These are phyloP conservation scores for Colletes gigas DNA, from an alignment of 1,140 invertebrate species.

Conservation along the genomic window DNA sequence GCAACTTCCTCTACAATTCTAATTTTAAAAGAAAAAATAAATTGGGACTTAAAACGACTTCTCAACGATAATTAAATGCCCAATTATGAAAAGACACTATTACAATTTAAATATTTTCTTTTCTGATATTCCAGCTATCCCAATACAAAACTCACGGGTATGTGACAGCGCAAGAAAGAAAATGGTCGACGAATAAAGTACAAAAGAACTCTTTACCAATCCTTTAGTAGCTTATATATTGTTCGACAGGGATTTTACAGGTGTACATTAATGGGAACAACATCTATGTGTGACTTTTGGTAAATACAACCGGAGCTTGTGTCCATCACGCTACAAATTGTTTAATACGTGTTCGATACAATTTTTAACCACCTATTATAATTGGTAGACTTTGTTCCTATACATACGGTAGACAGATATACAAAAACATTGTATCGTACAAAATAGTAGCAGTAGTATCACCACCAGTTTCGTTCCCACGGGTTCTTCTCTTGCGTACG, in stretches of 20 bases:
- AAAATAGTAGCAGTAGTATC: conserved; percentile 74
- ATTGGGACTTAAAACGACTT: no score
- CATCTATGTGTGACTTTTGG: conserved; percentile 70
- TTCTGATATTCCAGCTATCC: no score
- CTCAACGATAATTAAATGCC: no score
- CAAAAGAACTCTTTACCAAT: conserved; percentile 52
- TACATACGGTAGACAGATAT: conserved; percentile 72
- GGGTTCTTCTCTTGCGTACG: conserved; percentile 40
- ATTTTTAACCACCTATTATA: conserved; percentile 44
- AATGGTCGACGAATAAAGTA: conserved; percentile 14
- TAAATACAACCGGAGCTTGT: conserved; percentile 65
- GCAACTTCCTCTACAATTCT: no score
- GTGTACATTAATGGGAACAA: conserved; percentile 75
- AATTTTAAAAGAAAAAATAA: no score
- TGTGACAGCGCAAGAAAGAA: neutral
- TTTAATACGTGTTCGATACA: conserved; percentile 60
- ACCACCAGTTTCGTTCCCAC: conserved; percentile 66
- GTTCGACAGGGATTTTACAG: conserved; percentile 72
- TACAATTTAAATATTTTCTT: no score
- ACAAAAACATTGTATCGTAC: conserved; percentile 77
- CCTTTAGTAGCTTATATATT: conserved; percentile 70
- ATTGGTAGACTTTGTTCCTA: conserved; percentile 60
- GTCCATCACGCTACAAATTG: conserved; percentile 52
- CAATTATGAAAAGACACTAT: no score
- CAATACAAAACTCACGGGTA: no score